Percentiles rank a stretch among this genome's conserved stretches.
phyloP scores from a whole-genome alignment of 1,140 invertebrate genomes.

The Temnothorax nylanderi region DNA sequence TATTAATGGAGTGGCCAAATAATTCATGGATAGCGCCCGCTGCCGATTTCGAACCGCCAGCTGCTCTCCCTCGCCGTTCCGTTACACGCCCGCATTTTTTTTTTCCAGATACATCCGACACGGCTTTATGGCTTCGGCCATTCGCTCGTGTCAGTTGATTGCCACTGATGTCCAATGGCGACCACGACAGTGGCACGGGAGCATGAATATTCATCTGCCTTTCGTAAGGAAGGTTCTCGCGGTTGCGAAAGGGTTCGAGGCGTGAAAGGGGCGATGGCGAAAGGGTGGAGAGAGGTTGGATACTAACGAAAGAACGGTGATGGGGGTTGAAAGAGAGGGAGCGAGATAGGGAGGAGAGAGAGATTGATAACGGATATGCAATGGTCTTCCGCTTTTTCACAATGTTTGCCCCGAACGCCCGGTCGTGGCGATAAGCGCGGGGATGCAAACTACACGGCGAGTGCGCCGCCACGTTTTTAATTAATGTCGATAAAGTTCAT shows the following conservation, averaged over 20 bases:
- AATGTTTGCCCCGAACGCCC: constrained; percentile 81
- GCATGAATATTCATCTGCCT: constrained; percentile 83
- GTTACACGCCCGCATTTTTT: constrained; percentile 59
- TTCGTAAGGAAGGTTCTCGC: constrained; percentile 80
- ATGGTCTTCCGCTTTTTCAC: constrained; percentile 83
- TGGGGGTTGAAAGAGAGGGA: constrained; percentile 56
- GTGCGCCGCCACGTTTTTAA: constrained; percentile 80
- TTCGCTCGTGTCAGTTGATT: constrained; percentile 79
- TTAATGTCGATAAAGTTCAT: constrained; percentile 76
- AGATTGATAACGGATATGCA: constrained; percentile 84
- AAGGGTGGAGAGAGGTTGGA: constrained; percentile 5
- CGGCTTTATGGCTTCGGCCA: constrained; percentile 53
- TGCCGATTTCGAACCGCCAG: constrained; percentile 66
- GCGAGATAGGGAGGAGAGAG: constrained; percentile 55
- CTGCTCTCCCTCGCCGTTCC: constrained; percentile 75
- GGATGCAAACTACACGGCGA: constrained; percentile 71
- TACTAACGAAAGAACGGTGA: constrained; percentile 67
- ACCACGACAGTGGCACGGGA: constrained; percentile 79
- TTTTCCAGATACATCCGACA: constrained; percentile 52
- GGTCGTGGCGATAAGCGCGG: constrained; percentile 82
- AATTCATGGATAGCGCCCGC: constrained; percentile 50
- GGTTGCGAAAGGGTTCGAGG: constrained; percentile 58
- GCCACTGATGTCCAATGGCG: constrained; percentile 84
- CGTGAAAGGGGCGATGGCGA: constrained; percentile 13
- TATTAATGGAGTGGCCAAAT: constrained; percentile 59